Evolutionary conservation across 1,140 invertebrate genomes (phyloP).

Genomic region (Cydia splendana): DNA sequence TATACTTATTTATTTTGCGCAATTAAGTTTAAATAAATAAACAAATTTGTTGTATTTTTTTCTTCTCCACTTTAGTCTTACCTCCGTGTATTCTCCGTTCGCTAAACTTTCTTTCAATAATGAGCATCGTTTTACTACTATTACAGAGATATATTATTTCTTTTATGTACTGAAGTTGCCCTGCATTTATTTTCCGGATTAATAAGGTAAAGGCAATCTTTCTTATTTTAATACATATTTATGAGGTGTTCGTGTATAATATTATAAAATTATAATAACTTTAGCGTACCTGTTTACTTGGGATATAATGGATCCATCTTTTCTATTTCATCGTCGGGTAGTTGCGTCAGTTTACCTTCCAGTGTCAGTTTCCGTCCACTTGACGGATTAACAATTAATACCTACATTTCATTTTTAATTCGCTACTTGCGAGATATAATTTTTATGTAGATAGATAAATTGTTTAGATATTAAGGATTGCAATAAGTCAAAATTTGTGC

Average conservation of each 20-base stretch:
- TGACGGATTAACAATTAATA: no score
- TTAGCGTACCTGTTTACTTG: neutral
- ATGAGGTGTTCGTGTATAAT: neutral
- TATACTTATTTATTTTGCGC: no score
- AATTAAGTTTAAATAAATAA: neutral
- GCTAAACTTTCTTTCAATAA: constrained; percentile 27
- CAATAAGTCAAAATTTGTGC: no score
- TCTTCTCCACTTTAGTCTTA: neutral
- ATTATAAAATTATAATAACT: neutral
- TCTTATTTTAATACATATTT: neutral
- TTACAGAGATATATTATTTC: constrained; percentile 17
- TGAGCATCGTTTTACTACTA: constrained; percentile 29
- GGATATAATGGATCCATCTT: no score
- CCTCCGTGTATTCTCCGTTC: neutral
- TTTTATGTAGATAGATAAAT: no score
- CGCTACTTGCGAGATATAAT: no score
- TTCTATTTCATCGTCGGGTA: no score
- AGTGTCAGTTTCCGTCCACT: no score
- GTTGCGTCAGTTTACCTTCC: no score
- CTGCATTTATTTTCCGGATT: neutral
- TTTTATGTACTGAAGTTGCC: constrained; percentile 13
- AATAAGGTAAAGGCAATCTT: constrained; percentile 11
- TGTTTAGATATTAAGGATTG: no score
- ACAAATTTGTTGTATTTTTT: neutral
- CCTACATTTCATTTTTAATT: no score